Conservation (phyloP, 1,140 invertebrate species). For the Drosophila santomea region DNA sequence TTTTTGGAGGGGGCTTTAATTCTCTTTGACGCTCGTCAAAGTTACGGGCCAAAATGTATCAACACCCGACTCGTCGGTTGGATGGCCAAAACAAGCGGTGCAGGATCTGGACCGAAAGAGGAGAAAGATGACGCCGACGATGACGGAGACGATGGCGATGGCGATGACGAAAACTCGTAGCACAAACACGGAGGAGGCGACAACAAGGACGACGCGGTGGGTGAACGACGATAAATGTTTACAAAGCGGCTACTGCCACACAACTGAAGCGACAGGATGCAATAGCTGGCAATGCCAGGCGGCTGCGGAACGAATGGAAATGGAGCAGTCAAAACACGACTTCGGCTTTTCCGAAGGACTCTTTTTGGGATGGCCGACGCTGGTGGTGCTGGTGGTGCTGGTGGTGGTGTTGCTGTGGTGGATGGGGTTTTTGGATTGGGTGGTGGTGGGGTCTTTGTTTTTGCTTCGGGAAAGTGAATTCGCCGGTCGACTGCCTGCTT, state of each 20-base stretch:
- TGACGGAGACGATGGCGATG: too few relatives aligned
- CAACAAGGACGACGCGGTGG: constrained; percentile 62
- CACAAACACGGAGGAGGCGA: constrained; percentile 34
- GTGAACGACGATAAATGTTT: constrained; percentile 70
- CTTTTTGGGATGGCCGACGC: neutral
- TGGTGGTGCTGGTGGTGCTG: too few relatives aligned
- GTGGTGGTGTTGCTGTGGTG: neutral
- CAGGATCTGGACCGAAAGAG: constrained; percentile 42
- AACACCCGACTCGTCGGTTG: constrained; percentile 24
- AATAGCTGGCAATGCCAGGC: constrained; percentile 37
- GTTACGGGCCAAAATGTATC: constrained; percentile 43
- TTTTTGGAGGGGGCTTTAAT: constrained; percentile 36
- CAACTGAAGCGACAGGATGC: constrained; percentile 76
- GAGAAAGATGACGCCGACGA: constrained; percentile 28
- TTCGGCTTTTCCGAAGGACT: constrained; percentile 48
- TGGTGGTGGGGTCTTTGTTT: constrained; percentile 2
- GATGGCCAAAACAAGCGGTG: constrained; percentile 50
- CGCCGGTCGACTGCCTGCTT: constrained; percentile 11
- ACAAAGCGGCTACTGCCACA: constrained; percentile 80
- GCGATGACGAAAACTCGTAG: constrained; percentile 46
- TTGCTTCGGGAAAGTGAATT: constrained; percentile 30
- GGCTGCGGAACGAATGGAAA: constrained; percentile 61
- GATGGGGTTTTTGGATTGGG: constrained; percentile 8
- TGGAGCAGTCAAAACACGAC: constrained; percentile 59
- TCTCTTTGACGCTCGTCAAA: constrained; percentile 46